Conservation (phyloP, 2,113 vertebrate genomes). For the Silurus meridionalis region DNA sequence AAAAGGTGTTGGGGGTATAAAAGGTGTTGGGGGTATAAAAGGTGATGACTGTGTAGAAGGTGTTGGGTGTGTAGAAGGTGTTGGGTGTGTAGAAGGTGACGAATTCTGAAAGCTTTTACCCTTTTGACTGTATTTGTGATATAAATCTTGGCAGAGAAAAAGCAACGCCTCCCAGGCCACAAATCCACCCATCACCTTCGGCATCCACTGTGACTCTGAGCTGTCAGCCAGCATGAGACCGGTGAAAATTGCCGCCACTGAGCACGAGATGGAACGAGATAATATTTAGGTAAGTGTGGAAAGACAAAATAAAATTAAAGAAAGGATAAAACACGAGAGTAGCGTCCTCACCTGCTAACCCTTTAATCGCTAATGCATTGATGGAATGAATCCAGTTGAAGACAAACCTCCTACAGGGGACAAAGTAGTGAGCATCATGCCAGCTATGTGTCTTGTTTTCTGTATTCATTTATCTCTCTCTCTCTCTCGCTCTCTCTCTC, state of each 20-base stretch:
- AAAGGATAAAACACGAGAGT: neutral
- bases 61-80: too few relatives aligned
- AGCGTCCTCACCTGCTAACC: slow-evolving; percentile 66
- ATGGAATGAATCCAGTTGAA: slow-evolving; percentile 70
- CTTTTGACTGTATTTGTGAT: slow-evolving; percentile 46
- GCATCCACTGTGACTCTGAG: slow-evolving; percentile 61
- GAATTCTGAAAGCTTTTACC: slow-evolving; percentile 23
- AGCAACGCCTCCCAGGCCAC: slow-evolving; percentile 70
- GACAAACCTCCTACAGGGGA: slow-evolving; percentile 64
- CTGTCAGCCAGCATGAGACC: slow-evolving; percentile 62
- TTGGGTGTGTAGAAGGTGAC: neutral
- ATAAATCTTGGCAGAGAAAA: slow-evolving; percentile 58
- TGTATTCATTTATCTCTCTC: neutral
- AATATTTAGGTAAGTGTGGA: neutral
- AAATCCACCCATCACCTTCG: slow-evolving; percentile 75
- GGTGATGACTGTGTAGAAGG: too few relatives aligned
- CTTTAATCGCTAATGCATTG: slow-evolving; percentile 65
- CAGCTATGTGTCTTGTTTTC: neutral
- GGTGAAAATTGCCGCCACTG: slow-evolving; percentile 75
- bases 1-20: neutral
- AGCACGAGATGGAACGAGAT: neutral
- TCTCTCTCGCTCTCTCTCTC: neutral
- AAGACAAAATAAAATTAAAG: neutral
- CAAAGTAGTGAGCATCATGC: neutral
- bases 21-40: too few relatives aligned